Evolutionary conservation across 1,140 invertebrate genomes (phyloP), one percentile per base, ranked within the genome.

Genomic region (Prorops nasuta): DNA sequence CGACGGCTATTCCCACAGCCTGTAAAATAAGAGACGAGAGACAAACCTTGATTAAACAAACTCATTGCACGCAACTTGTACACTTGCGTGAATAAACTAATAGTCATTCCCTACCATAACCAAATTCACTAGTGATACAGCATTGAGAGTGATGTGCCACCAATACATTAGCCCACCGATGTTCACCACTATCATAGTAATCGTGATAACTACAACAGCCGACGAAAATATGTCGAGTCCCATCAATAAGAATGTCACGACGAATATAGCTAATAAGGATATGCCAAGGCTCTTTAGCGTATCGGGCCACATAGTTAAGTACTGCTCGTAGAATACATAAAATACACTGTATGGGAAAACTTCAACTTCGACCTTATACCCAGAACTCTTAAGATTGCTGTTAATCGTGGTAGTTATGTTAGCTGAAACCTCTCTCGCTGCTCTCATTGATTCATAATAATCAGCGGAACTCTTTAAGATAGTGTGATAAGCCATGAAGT

Each of bases 321-420:
- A 99, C 79, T 99, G 97, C 73, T 99, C 98, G 69, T 99, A 99
- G 77, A 97, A 99, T 9, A 99, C 96, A 69, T 99, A 98, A 76
- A 98, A 98, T 17, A 98, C 85, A 54, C 94, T 96, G 79, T 98
- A 98, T 0, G 96, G 93, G 74, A 98, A 98, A n/a, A 98, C 93
- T 76, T 89, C 85, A 24, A 90, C 81, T 2, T 75, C 51, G 18
- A 77, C 81, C 14, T 70, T 71, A 20, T 71, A 54, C 12, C 77
- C 80, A 18, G 67, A 58, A 1, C 67, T 66, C 44, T 71, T 68
- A 3, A 87, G 55, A 55, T 84, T 80, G 0, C 60, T 66, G 55
- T 89, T 88, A 4, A 98, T 75, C 55, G 85, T 91, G 9, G 81
- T 69, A 0, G 92, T 92, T 8, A 98, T 87, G 69, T 96, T 94